phyloP scores from a whole-genome alignment of 2,113 vertebrate species.

The Cavia aperea region DNA sequence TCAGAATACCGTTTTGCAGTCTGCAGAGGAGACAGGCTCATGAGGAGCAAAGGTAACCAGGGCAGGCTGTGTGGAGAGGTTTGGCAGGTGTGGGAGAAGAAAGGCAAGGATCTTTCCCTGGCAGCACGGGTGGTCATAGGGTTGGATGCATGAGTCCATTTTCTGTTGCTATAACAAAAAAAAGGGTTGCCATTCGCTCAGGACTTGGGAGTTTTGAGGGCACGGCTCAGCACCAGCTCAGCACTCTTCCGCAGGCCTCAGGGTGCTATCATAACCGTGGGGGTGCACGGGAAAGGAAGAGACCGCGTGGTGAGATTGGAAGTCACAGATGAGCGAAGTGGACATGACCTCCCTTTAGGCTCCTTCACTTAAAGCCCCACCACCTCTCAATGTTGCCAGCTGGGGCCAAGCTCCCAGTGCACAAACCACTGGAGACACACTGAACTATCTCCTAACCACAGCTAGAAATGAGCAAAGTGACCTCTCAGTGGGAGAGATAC shows the following conservation, averaged over 20 bases:
- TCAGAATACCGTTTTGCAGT: too few relatives aligned
- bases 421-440: background rate
- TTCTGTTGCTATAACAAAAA: background rate
- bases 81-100: fast-evolving
- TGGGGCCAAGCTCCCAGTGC: background rate
- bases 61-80: background rate
- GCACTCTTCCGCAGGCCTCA: background rate
- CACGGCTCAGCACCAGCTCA: background rate
- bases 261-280: too few relatives aligned
- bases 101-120: background rate
- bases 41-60: background rate
- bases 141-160: too few relatives aligned
- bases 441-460: background rate
- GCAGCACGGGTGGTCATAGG: background rate
- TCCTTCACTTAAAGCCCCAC: too few relatives aligned
- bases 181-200: background rate
- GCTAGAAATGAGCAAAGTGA: fast-evolving
- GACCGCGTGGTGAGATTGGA: background rate
- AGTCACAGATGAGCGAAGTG: background rate
- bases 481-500: background rate
- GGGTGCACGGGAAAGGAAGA: background rate
- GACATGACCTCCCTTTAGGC: background rate
- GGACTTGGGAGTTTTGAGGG: background rate
- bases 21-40: fast-evolving
- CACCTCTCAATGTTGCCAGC: background rate